Percentiles rank a stretch among this genome's conserved stretches.
Evolutionary conservation across 2,113 vertebrate species (phyloP).

Genomic region (Gobius niger): DNA sequence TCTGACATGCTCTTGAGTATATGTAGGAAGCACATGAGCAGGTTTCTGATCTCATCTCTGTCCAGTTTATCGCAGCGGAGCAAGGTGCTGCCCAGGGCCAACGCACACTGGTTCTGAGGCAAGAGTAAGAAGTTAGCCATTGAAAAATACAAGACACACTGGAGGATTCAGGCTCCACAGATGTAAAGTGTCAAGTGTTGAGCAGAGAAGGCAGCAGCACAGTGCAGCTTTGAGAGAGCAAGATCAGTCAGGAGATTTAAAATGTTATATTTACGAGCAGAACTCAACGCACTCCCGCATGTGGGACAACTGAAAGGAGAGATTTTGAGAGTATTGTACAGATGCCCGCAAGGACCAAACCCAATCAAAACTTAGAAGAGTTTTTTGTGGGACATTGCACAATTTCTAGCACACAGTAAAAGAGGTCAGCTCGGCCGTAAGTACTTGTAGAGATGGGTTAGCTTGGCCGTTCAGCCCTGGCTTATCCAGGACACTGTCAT

Average conservation of each 20-base stretch:
- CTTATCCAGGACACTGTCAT: constrained; percentile 20
- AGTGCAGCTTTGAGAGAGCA: constrained; percentile 25
- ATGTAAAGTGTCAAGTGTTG: constrained; percentile 30
- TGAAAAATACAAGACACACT: constrained; percentile 1
- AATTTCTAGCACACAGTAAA: constrained; percentile 10
- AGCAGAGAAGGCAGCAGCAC: background rate
- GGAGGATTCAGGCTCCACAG: constrained; percentile 19
- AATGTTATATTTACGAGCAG: constrained; percentile 1
- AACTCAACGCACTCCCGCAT: constrained; percentile 25
- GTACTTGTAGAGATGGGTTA: constrained; percentile 57
- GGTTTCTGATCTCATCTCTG: constrained; percentile 90
- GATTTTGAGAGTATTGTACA: constrained; percentile 42
- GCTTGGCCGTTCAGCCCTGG: constrained; percentile 24
- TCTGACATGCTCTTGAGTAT: constrained; percentile 98
- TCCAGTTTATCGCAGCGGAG: constrained; percentile 94
- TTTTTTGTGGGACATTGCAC: constrained; percentile 27
- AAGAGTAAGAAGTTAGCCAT: constrained; percentile 49
- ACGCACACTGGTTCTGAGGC: constrained; percentile 81
- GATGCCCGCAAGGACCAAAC: constrained; percentile 1
- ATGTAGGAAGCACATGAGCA: constrained; percentile 95
- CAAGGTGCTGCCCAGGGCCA: constrained; percentile 81
- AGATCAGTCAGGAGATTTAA: background rate
- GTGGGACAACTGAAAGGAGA: constrained; percentile 33
- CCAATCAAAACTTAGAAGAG: too few relatives aligned
- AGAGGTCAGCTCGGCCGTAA: constrained; percentile 3